Conservation (phyloP, 2,888 invertebrate species). For the Tricholauxania praeusta region DNA sequence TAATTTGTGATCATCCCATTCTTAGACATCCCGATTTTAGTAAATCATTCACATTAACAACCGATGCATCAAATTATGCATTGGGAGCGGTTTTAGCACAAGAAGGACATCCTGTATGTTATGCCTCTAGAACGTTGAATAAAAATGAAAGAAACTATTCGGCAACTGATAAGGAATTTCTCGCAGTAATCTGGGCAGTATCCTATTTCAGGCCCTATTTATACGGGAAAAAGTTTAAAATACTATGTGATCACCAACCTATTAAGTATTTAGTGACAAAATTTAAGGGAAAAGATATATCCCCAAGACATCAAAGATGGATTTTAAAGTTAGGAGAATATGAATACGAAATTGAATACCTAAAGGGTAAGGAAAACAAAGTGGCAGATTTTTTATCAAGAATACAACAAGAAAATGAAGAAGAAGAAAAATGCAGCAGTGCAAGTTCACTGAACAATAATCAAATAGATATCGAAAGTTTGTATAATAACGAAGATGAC, state of each 20-base stretch:
- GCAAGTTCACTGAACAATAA: too few relatives aligned
- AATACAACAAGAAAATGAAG: too few relatives aligned
- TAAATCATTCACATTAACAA: conserved; percentile 42
- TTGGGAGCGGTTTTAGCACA: too few relatives aligned
- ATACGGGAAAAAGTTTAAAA: too few relatives aligned
- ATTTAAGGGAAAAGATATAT: too few relatives aligned
- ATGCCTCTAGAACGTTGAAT: conserved; percentile 37
- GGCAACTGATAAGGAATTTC: conserved; percentile 35
- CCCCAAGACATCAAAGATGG: too few relatives aligned
- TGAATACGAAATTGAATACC: conserved; percentile 22
- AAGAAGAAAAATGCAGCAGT: too few relatives aligned
- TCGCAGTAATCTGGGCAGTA: conserved; percentile 36
- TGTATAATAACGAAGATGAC: too few relatives aligned
- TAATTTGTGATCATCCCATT: conserved; percentile 41
- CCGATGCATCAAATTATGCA: conserved; percentile 42
- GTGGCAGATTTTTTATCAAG: conserved; percentile 27
- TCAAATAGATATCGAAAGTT: too few relatives aligned
- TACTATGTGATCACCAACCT: too few relatives aligned
- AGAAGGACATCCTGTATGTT: conserved; percentile 32
- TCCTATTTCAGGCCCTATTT: conserved; percentile 38
- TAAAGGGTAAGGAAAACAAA: conserved; percentile 18
- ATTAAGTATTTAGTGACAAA: too few relatives aligned
- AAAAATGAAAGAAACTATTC: conserved; percentile 38
- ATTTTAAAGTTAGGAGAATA: conserved; percentile 22
- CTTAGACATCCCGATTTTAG: conserved; percentile 44